Evolutionary conservation across 2,888 invertebrate genomes (phyloP).

Genomic region (Ochropleura plecta): DNA sequence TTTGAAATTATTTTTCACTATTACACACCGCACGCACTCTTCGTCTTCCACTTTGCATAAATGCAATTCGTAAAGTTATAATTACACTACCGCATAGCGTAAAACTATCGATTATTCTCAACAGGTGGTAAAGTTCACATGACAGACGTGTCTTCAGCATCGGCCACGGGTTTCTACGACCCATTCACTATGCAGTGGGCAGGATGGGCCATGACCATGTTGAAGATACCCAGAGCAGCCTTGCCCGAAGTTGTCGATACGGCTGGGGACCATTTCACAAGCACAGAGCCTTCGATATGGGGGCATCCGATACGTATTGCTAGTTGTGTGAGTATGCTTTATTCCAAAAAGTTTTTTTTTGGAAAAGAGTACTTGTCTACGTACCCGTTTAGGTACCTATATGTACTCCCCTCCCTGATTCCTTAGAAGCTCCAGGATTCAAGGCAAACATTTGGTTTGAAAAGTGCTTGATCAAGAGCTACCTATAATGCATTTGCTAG

Average conservation of each 20-base stretch:
- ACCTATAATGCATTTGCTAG: background rate
- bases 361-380: background rate
- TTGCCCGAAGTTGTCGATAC: conserved; percentile 96
- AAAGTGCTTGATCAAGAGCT: background rate
- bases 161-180: conserved; percentile 98
- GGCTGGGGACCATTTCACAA: conserved; percentile 93
- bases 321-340: conserved; percentile 92
- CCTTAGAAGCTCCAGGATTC: background rate
- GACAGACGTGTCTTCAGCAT: conserved; percentile 97
- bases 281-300: conserved; percentile 92
- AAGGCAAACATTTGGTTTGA: background rate
- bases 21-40: conserved; percentile 1
- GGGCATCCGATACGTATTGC: conserved; percentile 95
- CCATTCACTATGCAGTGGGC: conserved; percentile 98
- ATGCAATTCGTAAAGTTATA: conserved; percentile 12
- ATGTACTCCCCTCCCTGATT: background rate
- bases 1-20: conserved; percentile 1
- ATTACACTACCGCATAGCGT: conserved; percentile 32
- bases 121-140: conserved; percentile 91
- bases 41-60: conserved; percentile 10
- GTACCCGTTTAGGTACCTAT: background rate
- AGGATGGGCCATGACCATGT: conserved; percentile 92
- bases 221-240: conserved; percentile 94
- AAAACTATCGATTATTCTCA: conserved; percentile 28
- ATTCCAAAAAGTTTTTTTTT: background rate